Percentiles rank a stretch among this genome's conserved stretches.
Conservation (phyloP, 2,888 invertebrate species). For the Rosalia funebris region DNA sequence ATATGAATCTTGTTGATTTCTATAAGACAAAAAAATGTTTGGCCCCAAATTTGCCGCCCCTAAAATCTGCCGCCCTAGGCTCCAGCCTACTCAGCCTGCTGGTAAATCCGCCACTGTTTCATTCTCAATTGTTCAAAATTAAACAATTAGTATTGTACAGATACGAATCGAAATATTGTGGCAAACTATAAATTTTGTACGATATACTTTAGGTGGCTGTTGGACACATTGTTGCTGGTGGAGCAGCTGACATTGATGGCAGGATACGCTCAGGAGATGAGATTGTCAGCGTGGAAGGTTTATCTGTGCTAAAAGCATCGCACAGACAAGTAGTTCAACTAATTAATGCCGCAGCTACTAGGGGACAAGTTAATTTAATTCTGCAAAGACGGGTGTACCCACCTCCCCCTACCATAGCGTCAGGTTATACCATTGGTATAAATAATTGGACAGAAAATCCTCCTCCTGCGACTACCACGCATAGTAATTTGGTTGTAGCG, state of each 20-base stretch:
- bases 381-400: slow-evolving; percentile 67
- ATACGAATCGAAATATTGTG: not conserved
- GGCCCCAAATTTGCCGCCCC: too few relatives aligned
- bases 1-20: too few relatives aligned
- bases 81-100: too few relatives aligned
- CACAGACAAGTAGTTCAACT: slow-evolving; percentile 94
- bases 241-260: slow-evolving; percentile 92
- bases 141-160: not conserved
- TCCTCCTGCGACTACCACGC: slow-evolving; percentile 45
- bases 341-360: slow-evolving; percentile 88
- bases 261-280: slow-evolving; percentile 92
- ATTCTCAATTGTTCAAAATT: not conserved
- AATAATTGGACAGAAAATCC: slow-evolving; percentile 48
- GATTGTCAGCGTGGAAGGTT: slow-evolving; percentile 91
- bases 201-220: slow-evolving; percentile 80
- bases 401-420: slow-evolving; percentile 47
- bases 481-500: slow-evolving; percentile 41
- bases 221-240: slow-evolving; percentile 95
- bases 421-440: slow-evolving; percentile 51
- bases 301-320: slow-evolving; percentile 75
- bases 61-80: too few relatives aligned
- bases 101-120: not conserved
- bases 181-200: not conserved
- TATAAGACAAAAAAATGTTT: too few relatives aligned
- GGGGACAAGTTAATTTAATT: slow-evolving; percentile 83